Percentiles rank a stretch among this genome's conserved stretches.
These are phyloP conservation scores for Andrena marginata DNA, from an alignment of 2,888 invertebrate genomes.

Conservation along the genomic window DNA sequence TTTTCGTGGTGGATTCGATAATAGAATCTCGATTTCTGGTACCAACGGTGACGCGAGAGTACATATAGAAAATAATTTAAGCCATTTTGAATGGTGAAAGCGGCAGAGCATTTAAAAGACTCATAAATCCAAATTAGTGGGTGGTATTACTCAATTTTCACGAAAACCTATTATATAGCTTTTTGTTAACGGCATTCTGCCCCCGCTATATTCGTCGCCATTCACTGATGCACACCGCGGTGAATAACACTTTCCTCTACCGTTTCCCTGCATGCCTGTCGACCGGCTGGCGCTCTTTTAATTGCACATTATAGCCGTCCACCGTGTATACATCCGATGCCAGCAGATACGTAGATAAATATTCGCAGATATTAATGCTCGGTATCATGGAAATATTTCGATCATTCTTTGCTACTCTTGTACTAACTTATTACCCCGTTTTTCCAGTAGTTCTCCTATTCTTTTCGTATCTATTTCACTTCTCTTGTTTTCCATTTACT, in stretches of 20 bases:
- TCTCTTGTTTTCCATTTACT: no score
- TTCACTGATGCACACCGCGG: conserved; percentile 55
- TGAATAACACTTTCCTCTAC: conserved; percentile 59
- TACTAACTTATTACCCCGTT: not conserved
- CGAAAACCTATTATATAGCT: conserved; percentile 83
- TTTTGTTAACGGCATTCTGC: conserved; percentile 79
- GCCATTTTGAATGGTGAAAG: conserved; percentile 62
- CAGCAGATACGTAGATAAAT: conserved; percentile 77
- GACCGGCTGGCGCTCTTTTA: conserved; percentile 74
- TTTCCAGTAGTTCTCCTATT: not conserved
- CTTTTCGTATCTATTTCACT: no score
- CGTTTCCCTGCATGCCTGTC: conserved; percentile 43
- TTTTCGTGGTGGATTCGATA: conserved; percentile 6
- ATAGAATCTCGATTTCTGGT: conserved; percentile 32
- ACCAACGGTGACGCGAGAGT: conserved; percentile 1
- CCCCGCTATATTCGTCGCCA: conserved; percentile 54
- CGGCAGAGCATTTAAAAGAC: conserved; percentile 76
- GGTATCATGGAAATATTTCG: conserved; percentile 52
- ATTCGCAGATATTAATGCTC: conserved; percentile 79
- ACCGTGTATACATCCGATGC: conserved; percentile 56
- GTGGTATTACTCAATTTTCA: conserved; percentile 79
- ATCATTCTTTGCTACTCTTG: not conserved
- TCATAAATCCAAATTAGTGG: conserved; percentile 80
- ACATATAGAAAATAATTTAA: conserved; percentile 57
- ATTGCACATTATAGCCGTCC: conserved; percentile 82